Base-by-base conservation (phyloP, 2,888 invertebrate genomes). In the Tortricodes alternella region DNA sequence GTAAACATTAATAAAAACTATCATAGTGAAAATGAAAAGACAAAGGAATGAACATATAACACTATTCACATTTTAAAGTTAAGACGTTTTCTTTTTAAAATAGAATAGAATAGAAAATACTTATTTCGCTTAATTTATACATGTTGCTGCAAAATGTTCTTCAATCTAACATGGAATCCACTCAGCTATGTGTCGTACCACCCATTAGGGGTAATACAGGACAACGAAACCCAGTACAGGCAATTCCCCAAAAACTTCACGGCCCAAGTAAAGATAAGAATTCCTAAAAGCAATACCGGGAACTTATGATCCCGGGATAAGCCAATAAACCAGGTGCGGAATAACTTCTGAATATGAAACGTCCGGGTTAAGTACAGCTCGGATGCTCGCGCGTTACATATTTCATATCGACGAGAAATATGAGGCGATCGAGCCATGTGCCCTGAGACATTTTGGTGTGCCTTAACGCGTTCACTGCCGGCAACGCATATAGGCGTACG, bases 351-450 rank as follows among this genome's bases (percentile, higher is more conserved):
- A 53, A 41, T 53, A 48, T 34, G n/a, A 49, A 59, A 43, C 32
- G 46, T 39, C 1, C 1, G 13, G n/a, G 18, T 32, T 39, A 13
- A 19, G 11, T 38, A 11, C 8, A n/a, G 63, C 66, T 71, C 61
- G 53, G 59, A 71, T 68, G 69, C 67, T 65, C 70, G 73, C 67
- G 70, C 62, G 59, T 62, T 56, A 67, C 74, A 77, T 76, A 73
- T 68, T 70, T 77, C 76, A 77, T 70, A 55, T 60, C 48, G 56
- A 44, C 60, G 56, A 57, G 63, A 63, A 68, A 41, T 48, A 48
- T 46, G 46, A 18, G 24, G 19, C 46, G 53, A 34, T 53, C 53
- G 53, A 24, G 32, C 27, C 19, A 27, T 27, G 27, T 1, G 27
- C 4, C 27, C n/a, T 27, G 27, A 27, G 27, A 9, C 3, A 4